These are phyloP conservation scores for Osmerus eperlanus DNA, from an alignment of 2,113 vertebrate species.

Conservation along the genomic window DNA sequence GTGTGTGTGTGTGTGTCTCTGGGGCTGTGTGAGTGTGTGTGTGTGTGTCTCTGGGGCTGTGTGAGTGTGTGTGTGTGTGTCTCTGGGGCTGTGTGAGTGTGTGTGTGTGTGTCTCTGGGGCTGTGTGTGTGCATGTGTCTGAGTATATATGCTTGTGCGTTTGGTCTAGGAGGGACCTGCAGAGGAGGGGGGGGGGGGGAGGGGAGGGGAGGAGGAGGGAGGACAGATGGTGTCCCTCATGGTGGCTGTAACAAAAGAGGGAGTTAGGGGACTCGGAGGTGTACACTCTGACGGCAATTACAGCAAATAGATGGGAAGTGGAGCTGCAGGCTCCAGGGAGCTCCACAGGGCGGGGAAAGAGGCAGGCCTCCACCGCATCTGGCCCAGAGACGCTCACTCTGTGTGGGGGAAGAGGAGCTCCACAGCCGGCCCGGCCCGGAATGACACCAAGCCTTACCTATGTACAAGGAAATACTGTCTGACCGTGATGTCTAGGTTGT, in stretches of 20 bases:
- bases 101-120: neutral
- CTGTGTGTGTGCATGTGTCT: constrained; percentile 1
- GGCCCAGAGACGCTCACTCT: constrained; percentile 82
- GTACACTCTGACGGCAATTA: constrained; percentile 96
- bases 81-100: neutral
- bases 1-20: constrained; percentile 35
- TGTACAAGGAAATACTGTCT: no score
- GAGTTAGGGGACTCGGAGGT: constrained; percentile 96
- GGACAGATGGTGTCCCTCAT: constrained; percentile 97
- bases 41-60: constrained; percentile 7
- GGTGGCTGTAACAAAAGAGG: constrained; percentile 96
- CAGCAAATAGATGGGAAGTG: constrained; percentile 97
- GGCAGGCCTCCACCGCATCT: constrained; percentile 85
- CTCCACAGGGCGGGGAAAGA: constrained; percentile 82
- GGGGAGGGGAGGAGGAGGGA: constrained; percentile 49
- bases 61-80: constrained; percentile 22
- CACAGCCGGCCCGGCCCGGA: constrained; percentile 14
- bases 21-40: constrained; percentile 1
- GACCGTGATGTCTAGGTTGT: no score
- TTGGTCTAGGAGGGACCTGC: constrained; percentile 56
- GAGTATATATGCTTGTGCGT: constrained; percentile 21
- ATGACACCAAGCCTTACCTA: neutral
- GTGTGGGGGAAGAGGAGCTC: constrained; percentile 46
- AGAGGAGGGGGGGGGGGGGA: constrained; percentile 27
- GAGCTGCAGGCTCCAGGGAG: constrained; percentile 80